Percentiles rank a stretch among this genome's conserved stretches.
Conservation (phyloP, 1,140 invertebrate genomes). For the Triops longicaudatus region DNA sequence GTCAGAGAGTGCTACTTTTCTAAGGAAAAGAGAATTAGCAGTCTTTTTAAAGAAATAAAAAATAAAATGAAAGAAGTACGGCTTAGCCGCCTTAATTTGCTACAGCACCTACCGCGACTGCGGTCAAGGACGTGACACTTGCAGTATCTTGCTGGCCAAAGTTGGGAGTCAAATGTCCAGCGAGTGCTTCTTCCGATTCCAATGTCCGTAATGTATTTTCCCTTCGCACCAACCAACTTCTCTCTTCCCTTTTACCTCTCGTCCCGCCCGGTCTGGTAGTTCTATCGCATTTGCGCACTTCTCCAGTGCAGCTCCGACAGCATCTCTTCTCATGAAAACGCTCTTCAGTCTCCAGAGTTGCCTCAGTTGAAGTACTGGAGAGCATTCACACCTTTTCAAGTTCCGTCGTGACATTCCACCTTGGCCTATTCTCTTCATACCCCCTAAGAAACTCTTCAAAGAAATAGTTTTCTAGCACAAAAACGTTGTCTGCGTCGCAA, state of each 20-base stretch:
- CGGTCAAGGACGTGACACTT: slow-evolving; percentile 1
- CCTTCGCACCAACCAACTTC: not conserved
- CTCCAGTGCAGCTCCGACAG: not conserved
- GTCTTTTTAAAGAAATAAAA: not conserved
- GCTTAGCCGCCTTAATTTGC: not conserved
- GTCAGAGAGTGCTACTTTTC: not conserved
- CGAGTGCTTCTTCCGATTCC: not conserved
- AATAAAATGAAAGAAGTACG: not conserved
- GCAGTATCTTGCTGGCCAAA: not conserved
- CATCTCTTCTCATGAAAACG: slow-evolving; percentile 1
- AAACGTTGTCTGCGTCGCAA: no score
- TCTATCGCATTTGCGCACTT: slow-evolving; percentile 7
- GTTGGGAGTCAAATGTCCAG: slow-evolving; percentile 13
- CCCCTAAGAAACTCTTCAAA: no score
- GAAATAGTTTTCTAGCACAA: no score
- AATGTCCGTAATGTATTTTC: slow-evolving; percentile 8
- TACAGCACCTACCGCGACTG: not conserved
- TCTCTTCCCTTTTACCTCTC: not conserved
- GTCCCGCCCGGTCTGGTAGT: not conserved
- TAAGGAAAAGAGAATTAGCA: not conserved
- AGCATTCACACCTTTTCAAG: not conserved
- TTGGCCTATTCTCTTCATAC: not conserved
- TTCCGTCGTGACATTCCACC: not conserved
- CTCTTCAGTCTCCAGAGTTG: slow-evolving; percentile 9
- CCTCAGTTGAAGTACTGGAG: not conserved